These are phyloP conservation scores for Gopherus evgoodei DNA, from an alignment of 2,113 vertebrate genomes.

Conservation along the genomic window DNA sequence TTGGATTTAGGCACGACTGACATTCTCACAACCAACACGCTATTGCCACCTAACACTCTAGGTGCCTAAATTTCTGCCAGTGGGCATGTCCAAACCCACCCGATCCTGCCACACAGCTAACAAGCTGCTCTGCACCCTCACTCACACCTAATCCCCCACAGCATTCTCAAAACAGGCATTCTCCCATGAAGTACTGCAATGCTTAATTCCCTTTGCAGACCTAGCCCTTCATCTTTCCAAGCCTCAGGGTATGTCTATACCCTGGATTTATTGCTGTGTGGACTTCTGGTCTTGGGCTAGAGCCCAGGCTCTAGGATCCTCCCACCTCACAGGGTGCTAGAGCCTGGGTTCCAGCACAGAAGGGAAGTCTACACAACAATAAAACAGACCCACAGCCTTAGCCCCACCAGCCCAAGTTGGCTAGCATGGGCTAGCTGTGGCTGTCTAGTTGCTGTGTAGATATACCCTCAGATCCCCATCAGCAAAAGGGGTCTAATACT, in stretches of 20 bases:
- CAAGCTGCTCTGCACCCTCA: background rate
- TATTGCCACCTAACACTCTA: background rate
- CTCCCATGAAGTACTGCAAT: background rate
- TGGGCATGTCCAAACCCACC: background rate
- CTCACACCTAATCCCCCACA: background rate
- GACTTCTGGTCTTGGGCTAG: background rate
- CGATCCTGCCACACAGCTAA: background rate
- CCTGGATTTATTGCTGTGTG: background rate
- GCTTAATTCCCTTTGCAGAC: background rate
- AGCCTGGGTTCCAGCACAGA: background rate
- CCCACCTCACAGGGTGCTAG: too few species aligned
- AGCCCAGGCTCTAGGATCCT: background rate
- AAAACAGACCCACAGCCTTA: background rate
- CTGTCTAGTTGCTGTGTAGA: background rate
- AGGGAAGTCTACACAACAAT: background rate
- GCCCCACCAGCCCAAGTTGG: too few species aligned
- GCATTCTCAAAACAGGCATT: background rate
- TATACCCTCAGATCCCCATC: background rate
- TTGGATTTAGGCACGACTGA: background rate
- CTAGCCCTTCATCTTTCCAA: background rate
- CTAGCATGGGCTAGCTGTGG: background rate
- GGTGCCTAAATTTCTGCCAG: background rate
- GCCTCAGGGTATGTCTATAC: background rate
- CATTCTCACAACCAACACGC: background rate
- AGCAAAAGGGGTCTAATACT: background rate